Evolutionary conservation across 2,888 invertebrate species (phyloP).

Genomic region (Euphydryas editha): DNA sequence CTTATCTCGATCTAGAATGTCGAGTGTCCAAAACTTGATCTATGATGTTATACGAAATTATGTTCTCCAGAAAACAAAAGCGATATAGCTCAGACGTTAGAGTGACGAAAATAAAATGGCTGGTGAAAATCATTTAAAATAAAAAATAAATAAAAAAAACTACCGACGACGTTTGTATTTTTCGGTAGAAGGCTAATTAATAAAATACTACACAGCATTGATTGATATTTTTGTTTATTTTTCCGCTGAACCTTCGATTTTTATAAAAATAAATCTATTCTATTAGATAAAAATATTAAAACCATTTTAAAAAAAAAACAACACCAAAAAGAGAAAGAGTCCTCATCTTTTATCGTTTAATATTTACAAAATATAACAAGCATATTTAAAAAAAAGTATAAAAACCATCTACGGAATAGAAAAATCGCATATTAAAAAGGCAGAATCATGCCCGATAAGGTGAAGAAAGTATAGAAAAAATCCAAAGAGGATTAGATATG

Average conservation of each 20-base stretch:
- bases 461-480: conserved; percentile 21
- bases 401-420: conserved; percentile 3
- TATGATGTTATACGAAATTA: neutral
- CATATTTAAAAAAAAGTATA: neutral
- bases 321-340: neutral
- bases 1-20: neutral
- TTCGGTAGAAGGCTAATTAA: neutral
- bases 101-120: conserved; percentile 65
- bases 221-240: no score
- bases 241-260: no score
- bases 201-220: no score
- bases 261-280: no score
- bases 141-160: neutral
- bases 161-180: neutral
- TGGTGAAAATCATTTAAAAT: conserved; percentile 29
- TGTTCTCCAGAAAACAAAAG: conserved; percentile 55
- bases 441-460: conserved; percentile 31
- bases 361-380: neutral
- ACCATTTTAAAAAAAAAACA: no score
- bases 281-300: no score
- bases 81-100: conserved; percentile 50
- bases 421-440: conserved; percentile 11
- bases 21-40: neutral
- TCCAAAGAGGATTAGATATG: conserved; percentile 18
- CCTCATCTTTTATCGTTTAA: neutral